Evolutionary conservation across 2,888 invertebrate genomes (phyloP), one percentile per base, ranked within the genome.

Genomic region (Phaonia tiefii): DNA sequence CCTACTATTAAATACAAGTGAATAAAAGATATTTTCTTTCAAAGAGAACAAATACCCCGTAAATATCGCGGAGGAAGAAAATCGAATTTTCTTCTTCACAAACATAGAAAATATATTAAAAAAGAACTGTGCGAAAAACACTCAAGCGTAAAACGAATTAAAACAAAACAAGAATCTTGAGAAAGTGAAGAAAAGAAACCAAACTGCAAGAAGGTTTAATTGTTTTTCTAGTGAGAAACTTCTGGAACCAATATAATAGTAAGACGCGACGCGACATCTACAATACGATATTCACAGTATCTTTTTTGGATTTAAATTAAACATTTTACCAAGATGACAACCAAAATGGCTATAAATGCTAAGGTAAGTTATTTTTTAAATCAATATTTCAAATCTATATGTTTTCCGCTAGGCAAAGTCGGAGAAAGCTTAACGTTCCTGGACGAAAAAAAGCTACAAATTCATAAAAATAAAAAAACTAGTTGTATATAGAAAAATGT

Each of bases 301-400:
- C 8, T 31, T 8, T 26, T 60, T 54, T 22, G 42, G 20, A 67
- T 49, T 74, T 56, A 2, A 63, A 44, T 3, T 42, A 66, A 46
- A 71, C 17, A 49, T 26, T 42, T 10, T 7, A 39, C 54, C 58
- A 86, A 85, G 56, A 88, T 88, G 88, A 87, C 86, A 65, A 87
- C 88, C 80, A 89, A 88, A 88, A 89, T 88, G 89, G 88, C 88
- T 72, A 89, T 88, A 65, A 87, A 87, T 79, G 88, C 89, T 73
- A 88, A 88, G 88, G 88, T 88, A 84, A 67, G 86, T 84, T 31
- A 31, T 31, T 31, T 31, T 31, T 31, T 31, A 44, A 44, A 44
- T 44, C 13, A n/a, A 44, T 8, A 44, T 11, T 44, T 44, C 31
- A 31, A 31, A 31, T 31, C n/a, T n/a, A n/a, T n/a, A n/a, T 31